Evolutionary conservation across 2,888 invertebrate species (phyloP).

Genomic region (Plebejus melissa): DNA sequence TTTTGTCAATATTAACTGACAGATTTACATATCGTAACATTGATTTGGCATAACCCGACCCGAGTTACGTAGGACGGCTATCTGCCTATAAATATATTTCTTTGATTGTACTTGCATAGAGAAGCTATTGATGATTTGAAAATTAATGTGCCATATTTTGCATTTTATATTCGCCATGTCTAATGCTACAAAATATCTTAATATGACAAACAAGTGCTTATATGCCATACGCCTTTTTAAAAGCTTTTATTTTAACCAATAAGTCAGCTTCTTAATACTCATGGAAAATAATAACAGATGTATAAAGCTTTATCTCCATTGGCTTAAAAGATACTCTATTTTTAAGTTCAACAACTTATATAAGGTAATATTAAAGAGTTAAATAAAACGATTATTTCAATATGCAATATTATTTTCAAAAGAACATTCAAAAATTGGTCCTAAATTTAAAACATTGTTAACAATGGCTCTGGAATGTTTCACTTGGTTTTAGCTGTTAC

Average conservation of each 20-base stretch:
- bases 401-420: slow-evolving; percentile 79
- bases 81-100: not conserved
- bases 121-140: slow-evolving; percentile 20
- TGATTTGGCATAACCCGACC: not conserved
- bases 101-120: not conserved
- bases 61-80: not conserved
- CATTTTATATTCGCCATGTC: not conserved
- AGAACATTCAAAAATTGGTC: slow-evolving; percentile 79
- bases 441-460: slow-evolving; percentile 78
- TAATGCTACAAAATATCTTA: not conserved
- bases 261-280: not conserved
- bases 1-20: too few relatives aligned
- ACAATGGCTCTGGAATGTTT: slow-evolving; percentile 79
- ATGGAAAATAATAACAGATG: not conserved
- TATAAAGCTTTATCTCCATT: slow-evolving; percentile 31
- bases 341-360: slow-evolving; percentile 18
- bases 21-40: too few relatives aligned
- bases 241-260: not conserved
- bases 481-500: slow-evolving; percentile 56
- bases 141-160: slow-evolving; percentile 44
- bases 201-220: not conserved
- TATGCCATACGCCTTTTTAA: not conserved
- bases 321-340: not conserved
- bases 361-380: slow-evolving; percentile 16
- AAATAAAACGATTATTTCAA: slow-evolving; percentile 54